A percentile compares a stretch with the other conserved stretches of the same genome.
These are phyloP conservation scores for Eilema caniola DNA, from an alignment of 2,888 invertebrate genomes.

Conservation along the genomic window DNA sequence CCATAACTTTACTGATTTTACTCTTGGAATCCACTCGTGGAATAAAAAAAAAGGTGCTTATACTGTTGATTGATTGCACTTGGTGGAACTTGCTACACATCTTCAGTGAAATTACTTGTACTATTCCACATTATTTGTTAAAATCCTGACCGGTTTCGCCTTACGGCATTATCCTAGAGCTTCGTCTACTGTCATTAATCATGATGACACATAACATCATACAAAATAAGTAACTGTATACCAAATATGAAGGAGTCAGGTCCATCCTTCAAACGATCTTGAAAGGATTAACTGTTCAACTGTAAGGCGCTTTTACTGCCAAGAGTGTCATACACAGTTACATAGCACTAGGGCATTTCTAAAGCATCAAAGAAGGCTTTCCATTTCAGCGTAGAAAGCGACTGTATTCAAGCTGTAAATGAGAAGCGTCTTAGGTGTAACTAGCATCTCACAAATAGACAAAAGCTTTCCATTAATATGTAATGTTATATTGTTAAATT, in stretches of 20 bases:
- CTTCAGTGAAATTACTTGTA: too few relatives aligned
- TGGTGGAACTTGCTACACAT: too few relatives aligned
- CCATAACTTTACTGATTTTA: too few relatives aligned
- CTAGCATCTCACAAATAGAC: conserved; percentile 29
- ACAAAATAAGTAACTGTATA: background rate
- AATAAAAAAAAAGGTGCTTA: too few relatives aligned
- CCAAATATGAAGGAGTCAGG: background rate
- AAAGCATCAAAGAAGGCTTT: conserved; percentile 74
- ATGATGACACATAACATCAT: background rate
- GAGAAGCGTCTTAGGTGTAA: conserved; percentile 62
- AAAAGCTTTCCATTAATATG: conserved; percentile 32
- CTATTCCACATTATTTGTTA: too few relatives aligned
- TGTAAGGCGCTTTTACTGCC: conserved; percentile 33
- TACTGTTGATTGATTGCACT: too few relatives aligned
- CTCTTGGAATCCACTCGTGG: too few relatives aligned
- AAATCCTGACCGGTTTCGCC: too few relatives aligned
- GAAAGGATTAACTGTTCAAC: conserved; percentile 13
- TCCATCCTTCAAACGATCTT: background rate
- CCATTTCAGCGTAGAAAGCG: conserved; percentile 73
- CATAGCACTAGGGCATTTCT: conserved; percentile 48
- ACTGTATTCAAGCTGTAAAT: conserved; percentile 78
- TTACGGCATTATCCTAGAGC: too few relatives aligned
- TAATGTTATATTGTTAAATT: conserved; percentile 21
- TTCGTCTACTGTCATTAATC: too few relatives aligned
- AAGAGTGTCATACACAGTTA: conserved; percentile 34